Percentiles rank a stretch among this genome's conserved stretches.
phyloP scores from a whole-genome alignment of 2,888 invertebrate genomes.

The Synanthedon myopaeformis region DNA sequence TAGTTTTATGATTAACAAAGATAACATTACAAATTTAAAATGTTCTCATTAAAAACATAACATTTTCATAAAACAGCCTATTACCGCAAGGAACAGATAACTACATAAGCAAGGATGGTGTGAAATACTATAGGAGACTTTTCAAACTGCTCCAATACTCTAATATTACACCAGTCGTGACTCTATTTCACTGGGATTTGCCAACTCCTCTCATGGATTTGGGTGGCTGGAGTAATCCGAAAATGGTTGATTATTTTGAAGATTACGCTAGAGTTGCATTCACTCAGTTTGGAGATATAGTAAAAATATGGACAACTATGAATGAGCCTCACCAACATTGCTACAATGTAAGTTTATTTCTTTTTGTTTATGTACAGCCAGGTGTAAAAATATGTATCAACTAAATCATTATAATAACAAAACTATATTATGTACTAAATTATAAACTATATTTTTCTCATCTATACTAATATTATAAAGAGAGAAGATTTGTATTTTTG shows the following conservation, averaged over 20 bases:
- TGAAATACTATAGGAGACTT: constrained; percentile 79
- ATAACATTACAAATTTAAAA: no score
- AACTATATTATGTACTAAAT: no score
- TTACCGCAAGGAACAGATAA: constrained; percentile 77
- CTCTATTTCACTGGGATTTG: constrained; percentile 75
- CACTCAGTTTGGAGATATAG: constrained; percentile 72
- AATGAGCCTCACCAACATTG: constrained; percentile 77
- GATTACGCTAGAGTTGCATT: constrained; percentile 70
- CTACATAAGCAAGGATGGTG: constrained; percentile 75
- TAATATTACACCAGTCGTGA: constrained; percentile 76
- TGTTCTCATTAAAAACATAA: no score
- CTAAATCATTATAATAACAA: not conserved
- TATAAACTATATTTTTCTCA: no score
- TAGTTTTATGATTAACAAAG: no score
- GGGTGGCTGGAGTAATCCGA: constrained; percentile 64
- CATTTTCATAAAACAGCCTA: constrained; percentile 23
- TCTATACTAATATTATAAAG: no score
- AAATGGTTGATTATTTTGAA: constrained; percentile 62
- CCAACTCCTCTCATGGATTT: constrained; percentile 63
- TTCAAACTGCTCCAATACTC: constrained; percentile 76
- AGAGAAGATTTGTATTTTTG: no score
- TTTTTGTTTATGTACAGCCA: not conserved
- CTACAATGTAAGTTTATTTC: constrained; percentile 37
- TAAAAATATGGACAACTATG: constrained; percentile 80
- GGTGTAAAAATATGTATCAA: not conserved